Percentiles rank a stretch among this genome's conserved stretches.
These are phyloP conservation scores for Ellobius talpinus DNA, from an alignment of 2,113 vertebrate species.

Conservation along the genomic window DNA sequence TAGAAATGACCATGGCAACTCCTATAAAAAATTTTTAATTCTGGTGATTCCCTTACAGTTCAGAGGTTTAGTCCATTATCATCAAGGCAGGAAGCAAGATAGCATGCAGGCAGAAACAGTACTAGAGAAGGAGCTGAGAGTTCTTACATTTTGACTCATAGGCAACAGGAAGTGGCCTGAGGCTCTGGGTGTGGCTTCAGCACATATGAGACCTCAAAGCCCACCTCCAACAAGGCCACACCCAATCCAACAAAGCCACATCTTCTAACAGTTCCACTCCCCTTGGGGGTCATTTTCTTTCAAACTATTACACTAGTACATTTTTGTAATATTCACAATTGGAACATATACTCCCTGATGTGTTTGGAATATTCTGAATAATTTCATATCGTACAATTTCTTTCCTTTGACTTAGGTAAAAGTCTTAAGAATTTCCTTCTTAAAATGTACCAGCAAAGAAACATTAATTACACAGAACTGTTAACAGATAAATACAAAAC, in stretches of 20 bases:
- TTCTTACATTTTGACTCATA: background rate
- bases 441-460: background rate
- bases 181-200: background rate
- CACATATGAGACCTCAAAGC: background rate
- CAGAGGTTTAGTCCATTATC: background rate
- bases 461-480: background rate
- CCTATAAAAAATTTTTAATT: background rate
- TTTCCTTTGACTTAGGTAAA: background rate
- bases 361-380: background rate
- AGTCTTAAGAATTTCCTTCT: conserved; percentile 10
- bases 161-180: background rate
- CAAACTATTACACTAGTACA: background rate
- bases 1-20: background rate
- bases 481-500: background rate
- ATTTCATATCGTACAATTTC: background rate
- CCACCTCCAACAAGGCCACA: background rate
- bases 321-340: background rate
- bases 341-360: background rate
- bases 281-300: background rate
- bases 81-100: background rate
- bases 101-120: background rate
- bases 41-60: background rate
- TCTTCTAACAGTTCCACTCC: background rate
- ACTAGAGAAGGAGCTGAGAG: background rate
- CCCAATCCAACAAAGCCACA: background rate